Base-by-base conservation (phyloP, 2,888 invertebrate genomes). In the Sthenelais limicola region DNA sequence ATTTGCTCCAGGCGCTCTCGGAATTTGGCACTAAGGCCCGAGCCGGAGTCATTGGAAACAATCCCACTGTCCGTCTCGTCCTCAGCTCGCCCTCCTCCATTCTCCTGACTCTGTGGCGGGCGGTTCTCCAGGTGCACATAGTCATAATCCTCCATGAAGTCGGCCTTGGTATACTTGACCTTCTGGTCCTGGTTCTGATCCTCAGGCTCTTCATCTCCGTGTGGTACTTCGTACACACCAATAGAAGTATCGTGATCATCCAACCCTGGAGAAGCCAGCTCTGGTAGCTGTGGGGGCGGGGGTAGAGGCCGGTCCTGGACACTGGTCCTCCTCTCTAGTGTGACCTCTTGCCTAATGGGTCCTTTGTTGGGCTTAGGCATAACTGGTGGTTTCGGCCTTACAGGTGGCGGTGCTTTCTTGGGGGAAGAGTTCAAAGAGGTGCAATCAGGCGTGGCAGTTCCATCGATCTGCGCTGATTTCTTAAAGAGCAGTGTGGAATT, bases 61-160 rank as follows among this genome's bases (percentile, higher is more conserved):
- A 47, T 33, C 43, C 58, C 35, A n/a, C 47, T 48, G 30, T 21
- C 35, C 3, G 70, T 49, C 18, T 51, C 30, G 62, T 35, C 56
- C 52, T 32, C 56, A n/a, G 30, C 24, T 2, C 52, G n/a, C 28
- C 26, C 33, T 9, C 51, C 33, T 33, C 33, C 28, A 32, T 35
- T 56, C 48, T 28, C 21, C 47, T 43, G 58, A 0, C 24, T n/a
- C 26, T 0, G 35, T 71, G 62, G 33, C 54, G 38, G 62, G 28
- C 62, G 62, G 62, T 52, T 70, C 33, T 85, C 89, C 72, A 96
- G 90, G 62, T 82, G 82, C n/a, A 96, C 95, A 85, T 97, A 97
- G 88, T 96, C 96, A 86, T 95, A 95, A 83, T 95, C 95, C 83
- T 95, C 95, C 28, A 92, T 90, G 91, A 92, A 92, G 73, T 92